These are phyloP conservation scores for Serilophus lunatus DNA, from an alignment of 2,113 vertebrate genomes.

Conservation along the genomic window DNA sequence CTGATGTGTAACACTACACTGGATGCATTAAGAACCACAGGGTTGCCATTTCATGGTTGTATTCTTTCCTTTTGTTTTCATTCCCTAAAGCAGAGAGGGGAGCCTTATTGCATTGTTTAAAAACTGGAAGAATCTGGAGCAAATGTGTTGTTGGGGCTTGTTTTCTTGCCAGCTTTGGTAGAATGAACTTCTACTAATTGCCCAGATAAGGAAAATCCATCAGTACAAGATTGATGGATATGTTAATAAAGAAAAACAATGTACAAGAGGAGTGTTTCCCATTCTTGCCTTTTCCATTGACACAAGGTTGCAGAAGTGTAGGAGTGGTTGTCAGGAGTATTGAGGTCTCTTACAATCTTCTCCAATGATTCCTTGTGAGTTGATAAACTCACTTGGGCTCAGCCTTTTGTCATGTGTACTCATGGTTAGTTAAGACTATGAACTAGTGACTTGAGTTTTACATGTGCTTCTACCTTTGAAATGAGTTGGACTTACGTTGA, in stretches of 20 bases:
- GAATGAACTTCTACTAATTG: not conserved
- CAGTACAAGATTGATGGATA: constrained; percentile 9
- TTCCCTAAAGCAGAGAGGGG: not conserved
- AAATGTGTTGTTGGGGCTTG: not conserved
- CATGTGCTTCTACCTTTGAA: not conserved
- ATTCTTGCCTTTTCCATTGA: not conserved
- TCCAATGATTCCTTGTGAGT: not conserved
- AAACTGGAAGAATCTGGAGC: not conserved
- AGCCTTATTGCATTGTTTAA: not conserved
- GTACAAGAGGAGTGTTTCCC: not conserved
- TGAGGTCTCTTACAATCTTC: not conserved
- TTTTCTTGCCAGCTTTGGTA: not conserved
- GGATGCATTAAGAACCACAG: not conserved
- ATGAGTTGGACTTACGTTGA: not conserved
- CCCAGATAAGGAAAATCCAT: constrained; percentile 24
- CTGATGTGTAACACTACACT: not conserved
- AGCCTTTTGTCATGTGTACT: not conserved
- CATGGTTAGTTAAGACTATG: not conserved
- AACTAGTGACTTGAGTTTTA: not conserved
- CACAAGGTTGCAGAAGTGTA: not conserved
- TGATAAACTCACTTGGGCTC: not conserved
- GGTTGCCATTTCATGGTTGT: not conserved
- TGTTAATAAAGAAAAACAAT: constrained; percentile 14
- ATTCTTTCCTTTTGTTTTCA: not conserved
- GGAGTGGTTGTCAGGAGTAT: not conserved